Evolutionary conservation across 2,888 invertebrate genomes (phyloP).

Genomic region (Spisula subtruncata): DNA sequence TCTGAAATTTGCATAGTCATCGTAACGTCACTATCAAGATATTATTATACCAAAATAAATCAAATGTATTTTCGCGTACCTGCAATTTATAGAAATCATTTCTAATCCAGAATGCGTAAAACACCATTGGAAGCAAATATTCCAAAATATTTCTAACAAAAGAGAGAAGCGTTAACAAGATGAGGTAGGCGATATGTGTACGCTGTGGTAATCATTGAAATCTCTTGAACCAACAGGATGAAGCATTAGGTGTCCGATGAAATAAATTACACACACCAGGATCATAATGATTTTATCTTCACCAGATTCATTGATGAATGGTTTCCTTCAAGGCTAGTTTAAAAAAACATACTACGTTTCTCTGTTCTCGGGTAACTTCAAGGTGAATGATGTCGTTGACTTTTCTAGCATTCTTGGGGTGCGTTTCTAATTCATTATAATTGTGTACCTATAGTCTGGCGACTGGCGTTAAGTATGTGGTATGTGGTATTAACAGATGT

Average conservation of each 20-base stretch:
- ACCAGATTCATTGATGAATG: slow-evolving; percentile 15
- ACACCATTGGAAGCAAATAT: not conserved
- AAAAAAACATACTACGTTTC: not conserved
- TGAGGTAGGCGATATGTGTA: not conserved
- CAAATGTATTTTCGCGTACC: too few species aligned
- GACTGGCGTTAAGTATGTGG: too few species aligned
- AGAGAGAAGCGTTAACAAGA: slow-evolving; percentile 6
- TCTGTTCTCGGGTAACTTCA: not conserved
- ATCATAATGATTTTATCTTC: slow-evolving; percentile 19
- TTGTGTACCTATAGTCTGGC: too few species aligned
- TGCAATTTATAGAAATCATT: too few species aligned
- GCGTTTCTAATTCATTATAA: not conserved
- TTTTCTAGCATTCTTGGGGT: not conserved
- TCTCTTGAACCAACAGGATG: not conserved
- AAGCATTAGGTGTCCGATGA: slow-evolving; percentile 20
- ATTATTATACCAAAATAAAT: too few species aligned
- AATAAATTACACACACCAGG: slow-evolving; percentile 10
- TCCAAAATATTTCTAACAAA: not conserved
- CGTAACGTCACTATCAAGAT: too few species aligned
- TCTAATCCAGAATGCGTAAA: not conserved
- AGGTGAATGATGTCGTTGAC: slow-evolving; percentile 15
- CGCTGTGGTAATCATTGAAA: not conserved
- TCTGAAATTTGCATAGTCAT: too few species aligned
- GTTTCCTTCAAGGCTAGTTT: slow-evolving; percentile 10
- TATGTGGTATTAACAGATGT: too few species aligned